Evolutionary conservation across 2,888 invertebrate genomes (phyloP), one percentile per base, ranked within the genome.

Genomic region (Punctoribates punctum): DNA sequence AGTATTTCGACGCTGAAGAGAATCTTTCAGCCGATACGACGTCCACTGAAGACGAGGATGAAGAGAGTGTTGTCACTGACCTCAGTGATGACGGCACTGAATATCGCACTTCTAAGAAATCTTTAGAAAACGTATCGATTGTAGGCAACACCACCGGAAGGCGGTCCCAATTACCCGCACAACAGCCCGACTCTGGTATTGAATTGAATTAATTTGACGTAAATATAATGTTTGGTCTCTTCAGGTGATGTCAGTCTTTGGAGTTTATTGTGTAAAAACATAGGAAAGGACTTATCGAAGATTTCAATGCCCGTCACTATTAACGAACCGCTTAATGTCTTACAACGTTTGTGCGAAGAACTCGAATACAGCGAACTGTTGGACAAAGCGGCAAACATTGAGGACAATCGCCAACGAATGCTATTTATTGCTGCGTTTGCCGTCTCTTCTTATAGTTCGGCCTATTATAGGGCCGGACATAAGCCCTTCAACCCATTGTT

Each of bases 281-380:
- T 93, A 75, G 93, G 93, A 80, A 92, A 92, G 84, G 93, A 93
- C 84, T 85, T 93, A 77, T 91, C 91, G 23, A 91, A 92, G 84
- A 89, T 93, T 67, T 91, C 91, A 78, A 91, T 92, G 91, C 93
- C 92, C 0, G 92, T 93, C 62, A 91, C 91, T 1, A 87, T 93
- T 79, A 93, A 93, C 83, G 92, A 93, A 83, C 93, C 93, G 0
- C 86, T 93, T 0, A 91, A 90, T 29, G 62, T 78, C 23, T 81
- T 83, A 0, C 85, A 91, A 89, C 85, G 92, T 62, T 86, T 93
- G 57, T 91, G 91, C 86, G 92, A 93, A 82, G 92, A 93, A 83
- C 85, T 93, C 75, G 92, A 93, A 82, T 93, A 93, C 85, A 90
- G 89, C 5, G 91, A 91, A 81, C 86, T 93, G 42, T 84, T 93